phyloP scores from a whole-genome alignment of 2,797 vertebrate species.

The Holocentrus rufus region DNA sequence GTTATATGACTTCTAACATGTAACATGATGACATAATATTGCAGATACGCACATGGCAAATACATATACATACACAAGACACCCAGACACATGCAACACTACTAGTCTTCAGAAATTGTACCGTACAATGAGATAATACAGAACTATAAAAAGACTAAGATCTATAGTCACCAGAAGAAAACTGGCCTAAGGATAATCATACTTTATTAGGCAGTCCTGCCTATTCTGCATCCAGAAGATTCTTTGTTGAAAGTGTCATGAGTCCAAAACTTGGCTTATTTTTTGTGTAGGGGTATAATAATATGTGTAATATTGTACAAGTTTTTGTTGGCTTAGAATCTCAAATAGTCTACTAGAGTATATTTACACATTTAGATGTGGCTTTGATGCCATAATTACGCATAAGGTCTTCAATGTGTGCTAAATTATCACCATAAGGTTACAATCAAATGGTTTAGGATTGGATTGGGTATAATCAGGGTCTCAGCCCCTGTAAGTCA shows the following conservation, averaged over 20 bases:
- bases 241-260: not conserved
- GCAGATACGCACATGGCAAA: conserved; percentile 44
- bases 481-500: not conserved
- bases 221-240: not conserved
- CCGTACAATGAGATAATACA: conserved; percentile 43
- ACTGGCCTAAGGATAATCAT: conserved; percentile 38
- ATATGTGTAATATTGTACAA: conserved; percentile 1
- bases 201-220: conserved; percentile 40
- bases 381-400: not conserved
- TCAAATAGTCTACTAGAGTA: not conserved
- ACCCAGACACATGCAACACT: conserved; percentile 68
- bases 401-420: conserved; percentile 21
- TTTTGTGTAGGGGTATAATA: not conserved
- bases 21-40: conserved; percentile 53
- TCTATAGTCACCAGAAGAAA: conserved; percentile 44
- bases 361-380: conserved; percentile 21
- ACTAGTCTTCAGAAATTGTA: conserved; percentile 60
- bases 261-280: not conserved
- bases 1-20: conserved; percentile 40
- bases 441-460: conserved; percentile 20
- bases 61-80: conserved; percentile 60
- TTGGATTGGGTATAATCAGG: conserved; percentile 7
- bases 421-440: conserved; percentile 8
- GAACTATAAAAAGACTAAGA: conserved; percentile 41
- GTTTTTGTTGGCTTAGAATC: conserved; percentile 1